Conservation (phyloP, 2,797 vertebrate genomes). For the Xerus rutilus region DNA sequence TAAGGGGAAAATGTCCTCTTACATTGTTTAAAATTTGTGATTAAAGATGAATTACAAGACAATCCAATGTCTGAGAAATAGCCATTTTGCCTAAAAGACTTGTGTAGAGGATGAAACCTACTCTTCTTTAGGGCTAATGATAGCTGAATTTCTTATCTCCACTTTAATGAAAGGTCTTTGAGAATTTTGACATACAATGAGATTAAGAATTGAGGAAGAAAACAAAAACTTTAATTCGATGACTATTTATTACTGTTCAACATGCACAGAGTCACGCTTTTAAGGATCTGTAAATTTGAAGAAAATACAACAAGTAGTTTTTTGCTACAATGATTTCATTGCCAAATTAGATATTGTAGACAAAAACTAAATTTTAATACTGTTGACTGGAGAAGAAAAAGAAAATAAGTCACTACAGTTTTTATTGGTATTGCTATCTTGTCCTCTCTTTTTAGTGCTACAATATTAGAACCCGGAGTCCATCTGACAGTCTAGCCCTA, state of each 20-base stretch:
- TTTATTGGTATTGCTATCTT: not conserved
- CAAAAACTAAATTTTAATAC: not conserved
- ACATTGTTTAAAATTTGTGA: constrained; percentile 55
- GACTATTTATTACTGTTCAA: not conserved
- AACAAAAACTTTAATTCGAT: not conserved
- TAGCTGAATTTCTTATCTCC: not conserved
- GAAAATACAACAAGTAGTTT: not conserved
- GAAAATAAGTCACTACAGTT: not conserved
- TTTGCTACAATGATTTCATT: not conserved
- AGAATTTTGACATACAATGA: not conserved
- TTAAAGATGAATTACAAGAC: constrained; percentile 13
- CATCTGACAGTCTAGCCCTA: not conserved
- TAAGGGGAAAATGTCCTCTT: not conserved
- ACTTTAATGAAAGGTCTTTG: not conserved
- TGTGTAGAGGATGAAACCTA: not conserved
- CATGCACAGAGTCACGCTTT: not conserved
- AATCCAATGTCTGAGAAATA: constrained; percentile 36
- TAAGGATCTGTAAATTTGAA: constrained; percentile 26
- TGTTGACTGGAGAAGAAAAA: not conserved
- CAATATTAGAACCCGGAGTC: not conserved
- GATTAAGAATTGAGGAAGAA: not conserved
- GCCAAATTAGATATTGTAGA: not conserved
- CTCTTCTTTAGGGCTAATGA: not conserved
- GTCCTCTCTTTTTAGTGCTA: not conserved
- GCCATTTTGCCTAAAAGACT: not conserved